phyloP scores from a whole-genome alignment of 2,797 vertebrate genomes.

The Gymnopithys bicolor region DNA sequence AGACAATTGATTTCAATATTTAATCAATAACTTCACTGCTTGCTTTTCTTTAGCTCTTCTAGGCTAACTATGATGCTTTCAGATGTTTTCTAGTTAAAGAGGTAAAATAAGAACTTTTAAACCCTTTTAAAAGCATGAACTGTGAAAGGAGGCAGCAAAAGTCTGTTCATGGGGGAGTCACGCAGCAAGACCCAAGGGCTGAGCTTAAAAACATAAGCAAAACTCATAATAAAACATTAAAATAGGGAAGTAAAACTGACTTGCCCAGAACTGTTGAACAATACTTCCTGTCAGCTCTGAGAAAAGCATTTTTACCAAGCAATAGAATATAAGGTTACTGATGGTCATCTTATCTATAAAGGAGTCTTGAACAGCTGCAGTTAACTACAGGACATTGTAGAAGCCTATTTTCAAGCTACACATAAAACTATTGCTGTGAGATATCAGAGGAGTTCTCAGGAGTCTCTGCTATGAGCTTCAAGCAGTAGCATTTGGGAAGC shows the following conservation, averaged over 20 bases:
- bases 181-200: neutral
- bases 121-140: neutral
- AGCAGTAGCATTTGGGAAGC: neutral
- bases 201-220: neutral
- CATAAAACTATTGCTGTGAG: neutral
- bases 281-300: conserved; percentile 26
- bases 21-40: neutral
- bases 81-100: neutral
- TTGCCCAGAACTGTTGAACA: neutral
- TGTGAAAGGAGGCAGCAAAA: neutral
- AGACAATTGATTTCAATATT: neutral
- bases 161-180: neutral
- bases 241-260: conserved; percentile 38
- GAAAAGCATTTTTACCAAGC: neutral
- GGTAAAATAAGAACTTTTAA: neutral
- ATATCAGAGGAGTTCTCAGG: neutral
- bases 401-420: neutral
- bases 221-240: neutral
- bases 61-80: neutral
- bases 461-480: neutral
- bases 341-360: neutral
- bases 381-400: neutral
- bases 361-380: neutral
- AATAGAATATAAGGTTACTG: neutral
- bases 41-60: neutral